Percentiles rank a stretch among this genome's conserved stretches.
phyloP scores from a whole-genome alignment of 1,140 invertebrate genomes.

The Sycobia sp. region DNA sequence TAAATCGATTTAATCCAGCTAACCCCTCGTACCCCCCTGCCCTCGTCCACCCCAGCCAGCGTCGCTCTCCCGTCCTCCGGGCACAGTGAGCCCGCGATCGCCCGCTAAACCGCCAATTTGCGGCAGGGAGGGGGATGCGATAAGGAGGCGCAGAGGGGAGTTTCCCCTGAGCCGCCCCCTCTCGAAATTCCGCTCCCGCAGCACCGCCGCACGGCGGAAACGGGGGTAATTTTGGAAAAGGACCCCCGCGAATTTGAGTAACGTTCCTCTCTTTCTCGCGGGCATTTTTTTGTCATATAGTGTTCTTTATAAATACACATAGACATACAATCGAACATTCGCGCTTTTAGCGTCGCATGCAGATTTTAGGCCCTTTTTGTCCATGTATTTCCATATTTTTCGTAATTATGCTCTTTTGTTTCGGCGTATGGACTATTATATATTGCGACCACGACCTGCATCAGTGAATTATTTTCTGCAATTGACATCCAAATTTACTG shows the following conservation, averaged over 20 bases:
- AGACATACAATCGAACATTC: no score
- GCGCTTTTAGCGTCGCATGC: no score
- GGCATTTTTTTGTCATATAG: no score
- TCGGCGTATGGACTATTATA: no score
- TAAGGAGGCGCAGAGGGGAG: slow-evolving; percentile 1
- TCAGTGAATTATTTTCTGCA: no score
- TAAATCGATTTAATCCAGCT: slow-evolving; percentile 60
- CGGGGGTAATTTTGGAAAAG: slow-evolving; percentile 38
- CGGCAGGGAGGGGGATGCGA: slow-evolving; percentile 36
- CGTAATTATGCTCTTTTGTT: no score
- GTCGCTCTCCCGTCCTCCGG: slow-evolving; percentile 46
- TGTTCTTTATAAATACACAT: no score
- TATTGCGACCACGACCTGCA: no score
- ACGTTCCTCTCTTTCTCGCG: slow-evolving; percentile 30
- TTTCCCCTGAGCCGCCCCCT: background rate
- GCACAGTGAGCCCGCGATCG: slow-evolving; percentile 46
- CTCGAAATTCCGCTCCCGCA: no score
- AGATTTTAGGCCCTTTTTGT: no score
- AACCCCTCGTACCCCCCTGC: slow-evolving; percentile 42
- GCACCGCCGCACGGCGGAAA: slow-evolving; percentile 6
- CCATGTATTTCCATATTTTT: no score
- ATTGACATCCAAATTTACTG: no score
- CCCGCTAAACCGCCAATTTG: slow-evolving; percentile 54
- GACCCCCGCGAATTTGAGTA: slow-evolving; percentile 37
- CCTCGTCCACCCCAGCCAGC: slow-evolving; percentile 37